Evolutionary conservation across 2,113 vertebrate genomes (phyloP).

Genomic region (Poeciliopsis occidentalis): DNA sequence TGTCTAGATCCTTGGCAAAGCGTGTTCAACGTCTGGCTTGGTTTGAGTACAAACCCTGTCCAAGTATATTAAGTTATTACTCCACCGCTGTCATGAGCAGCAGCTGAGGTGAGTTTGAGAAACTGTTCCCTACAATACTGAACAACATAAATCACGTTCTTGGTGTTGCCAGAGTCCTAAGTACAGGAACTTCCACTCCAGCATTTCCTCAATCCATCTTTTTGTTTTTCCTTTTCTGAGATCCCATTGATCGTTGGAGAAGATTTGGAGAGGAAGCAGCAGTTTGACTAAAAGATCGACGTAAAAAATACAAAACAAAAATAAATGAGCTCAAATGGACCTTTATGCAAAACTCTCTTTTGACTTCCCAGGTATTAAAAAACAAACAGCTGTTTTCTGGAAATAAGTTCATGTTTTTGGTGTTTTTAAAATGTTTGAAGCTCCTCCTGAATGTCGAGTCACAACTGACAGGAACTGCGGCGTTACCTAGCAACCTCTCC

Average conservation of each 20-base stretch:
- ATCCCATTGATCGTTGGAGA: not conserved
- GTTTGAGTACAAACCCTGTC: constrained; percentile 25
- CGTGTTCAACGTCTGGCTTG: constrained; percentile 20
- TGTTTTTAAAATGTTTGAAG: too few relatives aligned
- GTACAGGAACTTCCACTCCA: constrained; percentile 45
- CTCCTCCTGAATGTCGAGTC: too few relatives aligned
- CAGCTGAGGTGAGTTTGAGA: constrained; percentile 38
- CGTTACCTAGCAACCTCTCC: too few relatives aligned
- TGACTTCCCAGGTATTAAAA: too few relatives aligned
- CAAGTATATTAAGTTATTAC: constrained; percentile 50
- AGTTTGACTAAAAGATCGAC: not conserved
- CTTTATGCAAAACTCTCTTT: too few relatives aligned
- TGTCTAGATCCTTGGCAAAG: not conserved
- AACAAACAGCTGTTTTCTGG: too few relatives aligned
- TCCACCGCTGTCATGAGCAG: constrained; percentile 27
- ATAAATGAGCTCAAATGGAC: not conserved
- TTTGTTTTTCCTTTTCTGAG: constrained; percentile 1
- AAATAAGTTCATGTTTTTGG: too few relatives aligned
- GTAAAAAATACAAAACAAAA: not conserved
- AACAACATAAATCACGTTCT: constrained; percentile 60
- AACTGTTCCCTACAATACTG: constrained; percentile 60
- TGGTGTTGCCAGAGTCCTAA: constrained; percentile 48
- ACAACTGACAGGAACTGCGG: too few relatives aligned
- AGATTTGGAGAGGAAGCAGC: not conserved
- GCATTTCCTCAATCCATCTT: constrained; percentile 44